phyloP scores from a whole-genome alignment of 2,113 vertebrate species.

The Dolichotis patagonum region DNA sequence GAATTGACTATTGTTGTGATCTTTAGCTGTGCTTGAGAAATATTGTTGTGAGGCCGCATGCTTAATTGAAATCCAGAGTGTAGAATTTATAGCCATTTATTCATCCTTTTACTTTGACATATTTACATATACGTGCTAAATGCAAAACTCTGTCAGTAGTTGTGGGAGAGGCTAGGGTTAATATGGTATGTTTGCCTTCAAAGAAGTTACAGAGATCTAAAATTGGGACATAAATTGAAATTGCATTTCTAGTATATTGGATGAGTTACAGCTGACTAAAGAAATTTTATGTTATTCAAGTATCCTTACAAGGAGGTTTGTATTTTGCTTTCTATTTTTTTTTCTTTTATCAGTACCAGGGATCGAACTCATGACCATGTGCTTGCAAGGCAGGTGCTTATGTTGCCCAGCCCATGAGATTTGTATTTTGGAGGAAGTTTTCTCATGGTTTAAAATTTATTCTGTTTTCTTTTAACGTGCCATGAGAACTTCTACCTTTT shows the following conservation, averaged over 20 bases:
- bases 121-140: not conserved
- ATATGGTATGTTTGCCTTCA: not conserved
- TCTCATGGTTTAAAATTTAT: not conserved
- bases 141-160: not conserved
- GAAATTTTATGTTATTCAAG: not conserved
- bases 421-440: not conserved
- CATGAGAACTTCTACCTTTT: not conserved
- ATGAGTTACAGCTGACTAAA: conserved; percentile 16
- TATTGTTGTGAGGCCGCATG: not conserved
- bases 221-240: not conserved
- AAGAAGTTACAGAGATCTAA: conserved; percentile 16
- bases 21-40: not conserved
- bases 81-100: not conserved
- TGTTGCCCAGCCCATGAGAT: not conserved
- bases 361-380: no score
- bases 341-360: no score
- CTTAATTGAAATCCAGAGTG: not conserved
- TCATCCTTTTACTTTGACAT: not conserved
- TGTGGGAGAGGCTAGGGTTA: not conserved
- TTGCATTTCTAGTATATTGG: not conserved
- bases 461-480: conserved; percentile 12
- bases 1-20: not conserved
- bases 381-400: no score
- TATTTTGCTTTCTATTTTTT: no score
- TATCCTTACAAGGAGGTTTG: no score